Evolutionary conservation across 2,888 invertebrate genomes (phyloP).

Genomic region (Drosophila longiperda): DNA sequence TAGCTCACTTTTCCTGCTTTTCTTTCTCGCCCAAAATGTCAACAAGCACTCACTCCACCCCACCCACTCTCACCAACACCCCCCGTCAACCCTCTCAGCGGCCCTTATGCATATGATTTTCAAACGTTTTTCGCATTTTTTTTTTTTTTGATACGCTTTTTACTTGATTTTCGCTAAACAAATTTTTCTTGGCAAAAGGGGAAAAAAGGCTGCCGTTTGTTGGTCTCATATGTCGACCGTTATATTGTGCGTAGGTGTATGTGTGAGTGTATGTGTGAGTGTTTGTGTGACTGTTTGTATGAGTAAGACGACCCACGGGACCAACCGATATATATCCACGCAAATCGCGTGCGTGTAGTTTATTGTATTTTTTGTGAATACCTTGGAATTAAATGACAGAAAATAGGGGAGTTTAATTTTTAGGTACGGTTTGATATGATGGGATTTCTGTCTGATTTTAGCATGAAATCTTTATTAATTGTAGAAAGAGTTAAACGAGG

Average conservation of each 20-base stretch:
- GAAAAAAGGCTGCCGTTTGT: slow-evolving; percentile 48
- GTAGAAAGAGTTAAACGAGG: too few species aligned
- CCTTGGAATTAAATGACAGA: slow-evolving; percentile 10
- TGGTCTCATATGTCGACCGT: slow-evolving; percentile 34
- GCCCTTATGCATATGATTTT: slow-evolving; percentile 68
- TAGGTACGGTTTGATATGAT: not conserved
- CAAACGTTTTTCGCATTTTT: slow-evolving; percentile 60
- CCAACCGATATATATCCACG: slow-evolving; percentile 36
- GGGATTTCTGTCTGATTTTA: not conserved
- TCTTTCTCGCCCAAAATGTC: slow-evolving; percentile 61
- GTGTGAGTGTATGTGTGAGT: not conserved
- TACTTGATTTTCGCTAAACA: slow-evolving; percentile 72
- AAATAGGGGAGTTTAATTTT: not conserved
- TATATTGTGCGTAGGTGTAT: not conserved
- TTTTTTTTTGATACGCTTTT: slow-evolving; percentile 51
- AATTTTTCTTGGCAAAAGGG: slow-evolving; percentile 56
- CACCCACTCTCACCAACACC: slow-evolving; percentile 3
- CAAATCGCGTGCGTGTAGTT: slow-evolving; percentile 64
- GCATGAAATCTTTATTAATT: not conserved
- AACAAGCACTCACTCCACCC: slow-evolving; percentile 54
- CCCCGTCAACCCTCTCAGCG: not conserved
- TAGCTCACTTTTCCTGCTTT: slow-evolving; percentile 70
- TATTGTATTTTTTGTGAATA: slow-evolving; percentile 37
- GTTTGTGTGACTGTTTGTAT: not conserved
- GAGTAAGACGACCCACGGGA: slow-evolving; percentile 51